These are phyloP conservation scores for Dolichoris vasculosae DNA, from an alignment of 1,140 invertebrate genomes.

Conservation along the genomic window DNA sequence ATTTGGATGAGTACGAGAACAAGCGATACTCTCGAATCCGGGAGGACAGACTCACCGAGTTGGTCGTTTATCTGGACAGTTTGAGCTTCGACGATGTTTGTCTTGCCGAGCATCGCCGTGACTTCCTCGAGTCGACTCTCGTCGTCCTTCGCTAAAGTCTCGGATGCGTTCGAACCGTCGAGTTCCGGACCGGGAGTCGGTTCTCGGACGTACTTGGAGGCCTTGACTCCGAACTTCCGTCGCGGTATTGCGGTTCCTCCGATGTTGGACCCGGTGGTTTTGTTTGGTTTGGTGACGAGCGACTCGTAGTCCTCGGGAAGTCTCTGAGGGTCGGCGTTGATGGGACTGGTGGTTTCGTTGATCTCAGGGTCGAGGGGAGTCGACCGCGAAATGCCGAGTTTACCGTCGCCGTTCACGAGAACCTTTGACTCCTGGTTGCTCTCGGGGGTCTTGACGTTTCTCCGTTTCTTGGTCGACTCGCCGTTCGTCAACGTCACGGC, in stretches of 20 bases:
- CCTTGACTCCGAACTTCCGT: conserved; percentile 16
- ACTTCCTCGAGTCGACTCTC: conserved; percentile 23
- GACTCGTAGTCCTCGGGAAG: conserved; percentile 59
- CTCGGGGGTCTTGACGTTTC: neutral
- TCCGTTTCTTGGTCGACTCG: neutral
- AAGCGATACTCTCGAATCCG: neutral
- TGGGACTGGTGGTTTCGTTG: conserved; percentile 28
- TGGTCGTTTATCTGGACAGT: conserved; percentile 1
- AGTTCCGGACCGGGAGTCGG: conserved; percentile 66
- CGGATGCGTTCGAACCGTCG: neutral
- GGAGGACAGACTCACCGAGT: conserved; percentile 10
- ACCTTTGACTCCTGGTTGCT: neutral
- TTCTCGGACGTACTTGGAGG: conserved; percentile 65
- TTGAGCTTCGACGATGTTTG: conserved; percentile 32
- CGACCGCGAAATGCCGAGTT: neutral
- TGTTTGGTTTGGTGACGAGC: conserved; percentile 52
- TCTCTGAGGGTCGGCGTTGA: conserved; percentile 58
- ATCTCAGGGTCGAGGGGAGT: neutral
- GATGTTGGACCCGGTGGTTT: neutral
- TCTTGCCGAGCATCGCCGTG: neutral
- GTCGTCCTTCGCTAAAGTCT: neutral
- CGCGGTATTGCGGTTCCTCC: conserved; percentile 2
- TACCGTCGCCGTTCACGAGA: neutral
- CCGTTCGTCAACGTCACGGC: conserved; percentile 41
- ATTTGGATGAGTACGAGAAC: neutral